Evolutionary conservation across 2,888 invertebrate species (phyloP).

Genomic region (Cyrtodaria siliqua): DNA sequence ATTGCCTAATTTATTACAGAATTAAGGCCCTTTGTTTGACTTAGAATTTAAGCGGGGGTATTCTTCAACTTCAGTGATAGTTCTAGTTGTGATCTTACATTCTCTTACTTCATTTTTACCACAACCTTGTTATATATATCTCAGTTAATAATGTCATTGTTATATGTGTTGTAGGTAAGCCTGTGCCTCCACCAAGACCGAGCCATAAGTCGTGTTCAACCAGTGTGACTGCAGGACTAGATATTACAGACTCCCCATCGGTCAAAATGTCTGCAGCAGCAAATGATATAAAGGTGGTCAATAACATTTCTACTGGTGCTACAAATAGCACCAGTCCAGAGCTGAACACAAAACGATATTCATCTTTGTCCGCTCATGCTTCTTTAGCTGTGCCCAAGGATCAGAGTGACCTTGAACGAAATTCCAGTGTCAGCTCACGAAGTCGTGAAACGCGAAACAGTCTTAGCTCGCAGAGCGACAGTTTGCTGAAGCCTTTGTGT

Average conservation of each 20-base stretch:
- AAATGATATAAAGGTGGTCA: constrained; percentile 14
- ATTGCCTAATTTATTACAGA: too few relatives aligned
- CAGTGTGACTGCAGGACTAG: constrained; percentile 12
- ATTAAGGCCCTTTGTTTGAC: too few relatives aligned
- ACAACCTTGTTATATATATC: too few relatives aligned
- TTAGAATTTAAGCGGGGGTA: too few relatives aligned
- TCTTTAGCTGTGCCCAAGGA: constrained; percentile 30
- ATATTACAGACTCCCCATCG: constrained; percentile 14
- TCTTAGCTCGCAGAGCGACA: constrained; percentile 46
- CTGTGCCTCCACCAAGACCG: constrained; percentile 52
- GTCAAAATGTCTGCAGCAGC: constrained; percentile 28
- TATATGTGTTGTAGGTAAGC: too few relatives aligned
- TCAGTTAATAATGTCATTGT: too few relatives aligned
- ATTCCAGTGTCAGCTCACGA: constrained; percentile 13
- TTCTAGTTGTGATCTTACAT: too few relatives aligned
- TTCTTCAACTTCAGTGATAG: too few relatives aligned
- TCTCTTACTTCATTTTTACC: too few relatives aligned
- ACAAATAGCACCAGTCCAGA: constrained; percentile 26
- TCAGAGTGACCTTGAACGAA: constrained; percentile 19
- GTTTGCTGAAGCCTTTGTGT: constrained; percentile 50
- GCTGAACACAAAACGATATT: constrained; percentile 36
- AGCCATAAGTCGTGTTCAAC: constrained; percentile 7
- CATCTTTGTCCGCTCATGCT: constrained; percentile 56
- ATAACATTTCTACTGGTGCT: constrained; percentile 5
- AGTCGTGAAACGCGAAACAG: constrained; percentile 38